Evolutionary conservation across 2,888 invertebrate genomes (phyloP), one percentile per base, ranked within the genome.

Genomic region (Diadegma fenestrale): DNA sequence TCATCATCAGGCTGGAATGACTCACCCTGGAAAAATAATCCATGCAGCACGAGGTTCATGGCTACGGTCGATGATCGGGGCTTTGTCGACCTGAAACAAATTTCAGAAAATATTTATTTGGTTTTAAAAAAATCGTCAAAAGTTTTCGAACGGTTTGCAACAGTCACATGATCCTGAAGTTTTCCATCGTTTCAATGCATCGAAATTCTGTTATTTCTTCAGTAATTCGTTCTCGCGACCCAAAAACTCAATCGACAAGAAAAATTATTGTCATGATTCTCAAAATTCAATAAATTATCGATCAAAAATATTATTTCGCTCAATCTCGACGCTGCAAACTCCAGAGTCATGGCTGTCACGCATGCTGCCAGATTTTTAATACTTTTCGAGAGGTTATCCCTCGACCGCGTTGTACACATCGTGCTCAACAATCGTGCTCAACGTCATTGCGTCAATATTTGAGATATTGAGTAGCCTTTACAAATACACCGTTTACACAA

Each of bases 1-100:
- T n/a, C n/a, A n/a, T n/a, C n/a, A 19, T 61, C 22, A 22, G 19
- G 14, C 7, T 45, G 76, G 1, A 48, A 88, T 89, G 45, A 88
- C 91, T 92, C 88, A 94, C 94, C 92, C 90, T 93, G 94, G 90
- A 93, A 90, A 90, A 93, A 91, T 90, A 94, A 91, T 93, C 92
- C 93, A 93, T 93, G 93, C 92, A 93, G 92, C 93, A 92, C 93
- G 92, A 93, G 93, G 93, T 94, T 94, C 94, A 94, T 94, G 93
- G 93, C 92, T 93, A 93, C 89, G 88, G 87, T 75, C 82, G 89
- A 90, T 91, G 87, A 86, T 91, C 85, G 87, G 89, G 89, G 83
- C 85, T 88, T 86, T 89, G 88, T 90, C 91, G 88, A 89, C 89
- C 93, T 93, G 89, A 71, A 92, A 92, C 83, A 88, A n/a, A 80